A percentile compares a stretch with the other conserved stretches of the same genome.
Conservation (phyloP, 2,888 invertebrate species). For the Drosophila cyrtoloma region DNA sequence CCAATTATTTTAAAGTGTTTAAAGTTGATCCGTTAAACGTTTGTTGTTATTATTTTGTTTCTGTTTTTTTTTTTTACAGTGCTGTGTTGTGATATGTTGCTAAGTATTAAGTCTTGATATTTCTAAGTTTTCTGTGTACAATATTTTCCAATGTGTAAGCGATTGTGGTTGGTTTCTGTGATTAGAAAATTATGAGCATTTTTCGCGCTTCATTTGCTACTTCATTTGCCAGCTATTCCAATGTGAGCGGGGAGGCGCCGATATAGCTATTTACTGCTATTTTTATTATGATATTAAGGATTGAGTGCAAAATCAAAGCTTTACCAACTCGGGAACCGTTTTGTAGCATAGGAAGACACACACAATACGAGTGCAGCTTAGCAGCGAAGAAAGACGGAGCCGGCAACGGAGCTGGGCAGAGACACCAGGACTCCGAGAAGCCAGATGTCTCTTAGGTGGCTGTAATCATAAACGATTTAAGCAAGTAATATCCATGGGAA, state of each 20-base stretch:
- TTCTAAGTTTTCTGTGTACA: not conserved
- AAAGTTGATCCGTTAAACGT: not conserved
- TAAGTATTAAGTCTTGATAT: not conserved
- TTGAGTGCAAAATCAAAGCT: too few relatives aligned
- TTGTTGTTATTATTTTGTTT: not conserved
- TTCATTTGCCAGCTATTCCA: not conserved
- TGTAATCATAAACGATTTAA: too few relatives aligned
- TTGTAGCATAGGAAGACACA: too few relatives aligned
- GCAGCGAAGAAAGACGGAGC: too few relatives aligned
- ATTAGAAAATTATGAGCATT: not conserved
- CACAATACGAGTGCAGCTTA: too few relatives aligned
- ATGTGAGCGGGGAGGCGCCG: not conserved
- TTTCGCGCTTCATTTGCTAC: not conserved
- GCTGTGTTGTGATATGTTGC: not conserved
- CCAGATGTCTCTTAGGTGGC: too few relatives aligned
- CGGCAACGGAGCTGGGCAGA: too few relatives aligned
- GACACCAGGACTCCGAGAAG: too few relatives aligned
- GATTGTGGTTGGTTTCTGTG: not conserved
- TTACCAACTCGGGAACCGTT: too few relatives aligned
- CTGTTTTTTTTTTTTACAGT: not conserved
- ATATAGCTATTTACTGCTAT: too few relatives aligned
- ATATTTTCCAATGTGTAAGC: not conserved
- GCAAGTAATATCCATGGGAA: too few relatives aligned
- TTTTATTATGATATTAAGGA: not conserved
- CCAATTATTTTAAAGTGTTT: fast-evolving